Conservation (phyloP, 2,113 vertebrate genomes). For the Ancistrus triradiatus region DNA sequence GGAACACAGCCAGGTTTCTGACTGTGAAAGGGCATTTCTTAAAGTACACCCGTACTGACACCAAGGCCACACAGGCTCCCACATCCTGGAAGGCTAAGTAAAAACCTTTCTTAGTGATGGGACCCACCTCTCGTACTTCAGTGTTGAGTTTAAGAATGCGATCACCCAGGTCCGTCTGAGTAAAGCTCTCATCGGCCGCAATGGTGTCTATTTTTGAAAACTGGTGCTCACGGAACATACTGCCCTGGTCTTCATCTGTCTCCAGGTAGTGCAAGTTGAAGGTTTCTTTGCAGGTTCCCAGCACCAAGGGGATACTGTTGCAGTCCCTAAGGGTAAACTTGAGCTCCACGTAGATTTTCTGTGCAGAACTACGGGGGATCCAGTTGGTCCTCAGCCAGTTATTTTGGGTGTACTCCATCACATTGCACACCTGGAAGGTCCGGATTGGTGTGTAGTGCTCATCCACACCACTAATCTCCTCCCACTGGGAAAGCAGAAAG, state of each 20-base stretch:
- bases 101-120: conserved; percentile 89
- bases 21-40: conserved; percentile 95
- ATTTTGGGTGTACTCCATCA: conserved; percentile 98
- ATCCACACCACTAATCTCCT: conserved; percentile 97
- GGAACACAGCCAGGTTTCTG: conserved; percentile 92
- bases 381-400: conserved; percentile 99
- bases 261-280: conserved; percentile 98
- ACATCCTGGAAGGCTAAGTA: conserved; percentile 93
- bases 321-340: conserved; percentile 98
- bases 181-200: conserved; percentile 97
- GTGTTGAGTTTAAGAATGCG: conserved; percentile 97
- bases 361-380: conserved; percentile 91
- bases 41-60: conserved; percentile 87
- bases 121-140: conserved; percentile 92
- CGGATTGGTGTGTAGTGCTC: conserved; percentile 97
- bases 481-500: conserved; percentile 72
- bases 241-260: conserved; percentile 86
- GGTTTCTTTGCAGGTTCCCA: conserved; percentile 97
- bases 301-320: conserved; percentile 92
- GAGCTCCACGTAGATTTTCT: conserved; percentile 96
- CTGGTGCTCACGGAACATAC: conserved; percentile 90
- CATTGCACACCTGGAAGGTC: conserved; percentile 98
- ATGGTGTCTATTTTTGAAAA: conserved; percentile 97
- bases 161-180: conserved; percentile 95
- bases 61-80: conserved; percentile 72